These are phyloP conservation scores for Alentia gelatinosa DNA, from an alignment of 2,888 invertebrate species.

Conservation along the genomic window DNA sequence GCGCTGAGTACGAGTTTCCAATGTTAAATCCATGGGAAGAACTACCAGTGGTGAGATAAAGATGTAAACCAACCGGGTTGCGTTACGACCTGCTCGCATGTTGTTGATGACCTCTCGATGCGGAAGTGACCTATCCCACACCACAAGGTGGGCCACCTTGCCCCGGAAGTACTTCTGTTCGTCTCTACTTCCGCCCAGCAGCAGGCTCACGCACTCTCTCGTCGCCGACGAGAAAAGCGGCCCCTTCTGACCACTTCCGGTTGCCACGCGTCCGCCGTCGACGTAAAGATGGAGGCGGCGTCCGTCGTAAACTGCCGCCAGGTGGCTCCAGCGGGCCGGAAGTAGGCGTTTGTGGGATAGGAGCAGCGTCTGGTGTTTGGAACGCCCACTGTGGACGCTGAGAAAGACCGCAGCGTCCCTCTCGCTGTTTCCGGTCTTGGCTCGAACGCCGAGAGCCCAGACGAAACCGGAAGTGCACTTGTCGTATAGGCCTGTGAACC, in stretches of 20 bases:
- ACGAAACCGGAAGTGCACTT: slow-evolving; percentile 55
- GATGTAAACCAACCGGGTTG: too few species aligned
- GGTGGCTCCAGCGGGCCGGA: slow-evolving; percentile 69
- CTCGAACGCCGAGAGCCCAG: slow-evolving; percentile 70
- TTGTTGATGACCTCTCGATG: slow-evolving; percentile 67
- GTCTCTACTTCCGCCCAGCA: slow-evolving; percentile 68
- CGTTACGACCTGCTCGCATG: slow-evolving; percentile 52
- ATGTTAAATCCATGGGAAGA: too few species aligned
- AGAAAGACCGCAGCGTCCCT: slow-evolving; percentile 68
- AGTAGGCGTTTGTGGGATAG: slow-evolving; percentile 65
- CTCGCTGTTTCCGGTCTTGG: slow-evolving; percentile 57
- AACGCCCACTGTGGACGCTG: slow-evolving; percentile 67
- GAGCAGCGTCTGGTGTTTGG: slow-evolving; percentile 62
- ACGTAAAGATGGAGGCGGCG: slow-evolving; percentile 68
- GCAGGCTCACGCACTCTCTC: slow-evolving; percentile 66
- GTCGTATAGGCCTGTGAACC: slow-evolving; percentile 55
- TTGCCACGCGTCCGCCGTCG: slow-evolving; percentile 70
- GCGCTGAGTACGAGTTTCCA: too few species aligned
- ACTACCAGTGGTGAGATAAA: too few species aligned
- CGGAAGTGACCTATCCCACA: slow-evolving; percentile 68
- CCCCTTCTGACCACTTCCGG: slow-evolving; percentile 66
- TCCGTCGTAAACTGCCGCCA: slow-evolving; percentile 72
- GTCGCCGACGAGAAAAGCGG: slow-evolving; percentile 64
- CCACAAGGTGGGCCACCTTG: slow-evolving; percentile 67
- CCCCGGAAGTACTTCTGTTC: slow-evolving; percentile 68